Evolutionary conservation across 2,888 invertebrate genomes (phyloP).

Genomic region (Ganaspis brasiliensis): DNA sequence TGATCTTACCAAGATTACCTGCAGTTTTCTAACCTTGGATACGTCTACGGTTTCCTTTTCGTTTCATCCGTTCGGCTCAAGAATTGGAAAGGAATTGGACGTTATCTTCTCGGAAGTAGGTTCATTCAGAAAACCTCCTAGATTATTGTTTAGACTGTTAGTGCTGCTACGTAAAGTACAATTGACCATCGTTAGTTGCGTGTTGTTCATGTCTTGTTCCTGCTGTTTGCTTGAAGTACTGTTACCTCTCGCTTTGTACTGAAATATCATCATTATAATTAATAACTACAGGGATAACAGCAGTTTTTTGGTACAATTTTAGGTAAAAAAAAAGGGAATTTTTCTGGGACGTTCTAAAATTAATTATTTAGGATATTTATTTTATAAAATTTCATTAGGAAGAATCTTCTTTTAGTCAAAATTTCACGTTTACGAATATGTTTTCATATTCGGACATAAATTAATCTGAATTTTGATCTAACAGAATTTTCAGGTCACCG

Average conservation of each 20-base stretch:
- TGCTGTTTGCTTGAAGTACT: slow-evolving; percentile 54
- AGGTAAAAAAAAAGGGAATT: no score
- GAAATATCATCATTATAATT: slow-evolving; percentile 31
- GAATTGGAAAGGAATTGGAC: slow-evolving; percentile 70
- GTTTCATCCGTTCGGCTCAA: slow-evolving; percentile 75
- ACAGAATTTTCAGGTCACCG: no score
- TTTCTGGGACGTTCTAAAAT: no score
- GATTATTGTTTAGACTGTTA: slow-evolving; percentile 77
- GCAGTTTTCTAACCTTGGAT: slow-evolving; percentile 48
- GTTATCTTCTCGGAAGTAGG: slow-evolving; percentile 68
- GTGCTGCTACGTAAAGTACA: slow-evolving; percentile 73
- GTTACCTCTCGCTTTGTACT: slow-evolving; percentile 70
- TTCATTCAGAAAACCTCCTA: slow-evolving; percentile 66
- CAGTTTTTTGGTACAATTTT: no score
- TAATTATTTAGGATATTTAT: no score
- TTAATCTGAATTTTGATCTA: no score
- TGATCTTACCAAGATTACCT: slow-evolving; percentile 44
- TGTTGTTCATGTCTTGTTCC: slow-evolving; percentile 71
- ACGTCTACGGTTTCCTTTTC: slow-evolving; percentile 29
- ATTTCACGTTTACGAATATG: no score
- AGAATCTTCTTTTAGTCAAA: no score
- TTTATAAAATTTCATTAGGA: no score
- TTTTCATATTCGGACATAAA: no score
- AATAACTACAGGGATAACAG: no score
- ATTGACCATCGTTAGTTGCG: slow-evolving; percentile 75